Conservation (phyloP, 2,888 invertebrate genomes). For the Xestoiulus laeticollis region DNA sequence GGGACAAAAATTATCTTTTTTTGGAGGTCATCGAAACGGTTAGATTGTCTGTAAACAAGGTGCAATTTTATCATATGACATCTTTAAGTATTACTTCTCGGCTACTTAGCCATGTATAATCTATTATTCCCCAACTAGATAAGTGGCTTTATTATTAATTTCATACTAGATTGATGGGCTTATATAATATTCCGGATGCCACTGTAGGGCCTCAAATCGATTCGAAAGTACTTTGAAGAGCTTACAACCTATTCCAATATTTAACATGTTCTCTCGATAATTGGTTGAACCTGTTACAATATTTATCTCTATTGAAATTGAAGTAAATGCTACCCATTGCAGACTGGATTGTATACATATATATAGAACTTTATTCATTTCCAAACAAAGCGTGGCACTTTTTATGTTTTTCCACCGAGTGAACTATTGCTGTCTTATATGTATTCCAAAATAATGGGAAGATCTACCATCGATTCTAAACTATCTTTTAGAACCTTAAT, state of each 20-base stretch:
- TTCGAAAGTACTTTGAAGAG: not conserved
- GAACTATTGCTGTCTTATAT: not conserved
- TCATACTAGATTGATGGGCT: not conserved
- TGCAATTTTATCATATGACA: not conserved
- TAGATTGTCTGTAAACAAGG: not conserved
- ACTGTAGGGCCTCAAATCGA: not conserved
- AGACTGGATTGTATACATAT: not conserved
- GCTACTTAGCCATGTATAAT: not conserved
- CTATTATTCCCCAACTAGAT: not conserved
- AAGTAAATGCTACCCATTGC: not conserved
- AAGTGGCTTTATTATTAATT: conserved; percentile 8
- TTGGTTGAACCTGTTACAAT: not conserved
- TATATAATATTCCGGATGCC: not conserved
- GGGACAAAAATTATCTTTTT: not conserved
- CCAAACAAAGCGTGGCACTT: too few relatives aligned
- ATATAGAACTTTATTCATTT: not conserved
- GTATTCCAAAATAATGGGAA: not conserved
- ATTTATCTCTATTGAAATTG: too few relatives aligned
- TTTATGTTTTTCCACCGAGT: too few relatives aligned
- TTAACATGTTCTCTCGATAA: not conserved
- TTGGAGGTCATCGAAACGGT: not conserved
- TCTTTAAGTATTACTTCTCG: not conserved
- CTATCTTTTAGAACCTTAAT: not conserved
- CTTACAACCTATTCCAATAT: not conserved
- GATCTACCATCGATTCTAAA: not conserved